Conservation (phyloP, 2,113 vertebrate species). For the Hassar affinis region DNA sequence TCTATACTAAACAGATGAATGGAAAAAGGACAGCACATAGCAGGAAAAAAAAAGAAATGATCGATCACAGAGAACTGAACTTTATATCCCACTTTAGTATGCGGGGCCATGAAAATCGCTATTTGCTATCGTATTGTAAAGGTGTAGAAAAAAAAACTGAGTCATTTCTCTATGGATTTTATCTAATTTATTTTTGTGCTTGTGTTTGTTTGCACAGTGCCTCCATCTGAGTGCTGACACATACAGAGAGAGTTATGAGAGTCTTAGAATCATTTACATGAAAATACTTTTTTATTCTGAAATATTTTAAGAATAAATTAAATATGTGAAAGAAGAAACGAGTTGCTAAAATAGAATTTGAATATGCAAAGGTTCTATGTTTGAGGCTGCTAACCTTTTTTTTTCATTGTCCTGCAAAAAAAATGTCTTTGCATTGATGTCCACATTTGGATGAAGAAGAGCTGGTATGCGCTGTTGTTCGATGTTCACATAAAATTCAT, state of each 20-base stretch:
- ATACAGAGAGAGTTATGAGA: slow-evolving; percentile 58
- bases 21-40: slow-evolving; percentile 57
- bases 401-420: neutral
- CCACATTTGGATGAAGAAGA: neutral
- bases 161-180: slow-evolving; percentile 71
- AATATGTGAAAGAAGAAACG: slow-evolving; percentile 67
- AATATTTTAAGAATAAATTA: slow-evolving; percentile 80
- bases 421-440: neutral
- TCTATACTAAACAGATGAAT: slow-evolving; percentile 47
- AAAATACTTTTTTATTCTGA: slow-evolving; percentile 73
- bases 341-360: slow-evolving; percentile 58
- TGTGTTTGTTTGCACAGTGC: slow-evolving; percentile 69
- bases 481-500: neutral
- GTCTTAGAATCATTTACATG: slow-evolving; percentile 71
- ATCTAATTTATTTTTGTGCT: slow-evolving; percentile 76
- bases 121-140: slow-evolving; percentile 80
- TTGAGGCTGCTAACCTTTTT: slow-evolving; percentile 5
- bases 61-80: slow-evolving; percentile 67
- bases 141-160: slow-evolving; percentile 69
- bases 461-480: neutral
- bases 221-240: slow-evolving; percentile 57
- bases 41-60: slow-evolving; percentile 63
- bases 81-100: slow-evolving; percentile 79
- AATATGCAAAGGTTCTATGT: slow-evolving; percentile 49
- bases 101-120: slow-evolving; percentile 75